Conservation (phyloP, 2,888 invertebrate species). For the Platycnemis pennipes region DNA sequence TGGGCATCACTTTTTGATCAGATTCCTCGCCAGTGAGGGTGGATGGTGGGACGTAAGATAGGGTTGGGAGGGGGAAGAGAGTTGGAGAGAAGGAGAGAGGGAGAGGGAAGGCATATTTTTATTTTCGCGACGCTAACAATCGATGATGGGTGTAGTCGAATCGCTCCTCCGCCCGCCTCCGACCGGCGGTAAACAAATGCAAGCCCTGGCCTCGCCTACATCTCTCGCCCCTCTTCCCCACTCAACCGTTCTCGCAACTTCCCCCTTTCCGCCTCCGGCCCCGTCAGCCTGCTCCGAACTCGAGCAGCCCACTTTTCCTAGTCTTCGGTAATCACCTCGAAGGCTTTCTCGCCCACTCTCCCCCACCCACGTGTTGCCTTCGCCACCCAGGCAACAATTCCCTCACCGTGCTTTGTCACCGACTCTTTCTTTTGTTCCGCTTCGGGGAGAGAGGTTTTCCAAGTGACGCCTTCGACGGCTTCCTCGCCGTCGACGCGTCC, state of each 20-base stretch:
- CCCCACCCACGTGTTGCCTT: neutral
- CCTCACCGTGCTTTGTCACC: neutral
- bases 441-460: neutral
- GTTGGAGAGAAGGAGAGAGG: neutral
- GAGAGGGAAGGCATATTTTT: neutral
- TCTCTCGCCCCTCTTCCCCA: neutral
- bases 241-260: neutral
- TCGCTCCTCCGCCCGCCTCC: neutral
- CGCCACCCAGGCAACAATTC: neutral
- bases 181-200: conserved; percentile 15
- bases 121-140: neutral
- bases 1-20: conserved; percentile 36
- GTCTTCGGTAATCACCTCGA: conserved; percentile 36
- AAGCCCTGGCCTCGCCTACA: neutral
- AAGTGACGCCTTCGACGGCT: conserved; percentile 15
- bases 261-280: neutral
- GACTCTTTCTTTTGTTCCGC: neutral
- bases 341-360: neutral
- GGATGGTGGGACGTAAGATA: too few relatives aligned
- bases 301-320: conserved; percentile 3
- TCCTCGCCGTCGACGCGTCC: neutral
- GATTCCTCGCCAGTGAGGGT: neutral
- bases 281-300: neutral
- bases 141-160: neutral
- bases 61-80: neutral